phyloP scores from a whole-genome alignment of 2,113 vertebrate genomes.

The Naja naja region DNA sequence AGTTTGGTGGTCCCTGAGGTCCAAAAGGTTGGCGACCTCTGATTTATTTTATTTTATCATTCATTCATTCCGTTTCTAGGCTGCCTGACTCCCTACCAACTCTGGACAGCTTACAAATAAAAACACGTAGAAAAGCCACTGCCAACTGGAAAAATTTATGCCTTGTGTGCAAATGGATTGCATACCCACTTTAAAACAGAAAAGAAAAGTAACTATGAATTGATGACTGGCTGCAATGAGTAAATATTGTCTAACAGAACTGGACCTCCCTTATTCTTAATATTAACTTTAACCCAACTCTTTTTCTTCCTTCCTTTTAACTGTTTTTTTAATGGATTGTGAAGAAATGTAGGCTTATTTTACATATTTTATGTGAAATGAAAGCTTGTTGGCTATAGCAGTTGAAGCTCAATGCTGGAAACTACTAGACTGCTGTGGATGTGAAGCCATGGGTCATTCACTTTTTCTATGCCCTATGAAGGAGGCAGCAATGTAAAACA shows the following conservation, averaged over 20 bases:
- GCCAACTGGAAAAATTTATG: neutral
- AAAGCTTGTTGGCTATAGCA: neutral
- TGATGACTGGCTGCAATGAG: neutral
- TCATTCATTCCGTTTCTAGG: neutral
- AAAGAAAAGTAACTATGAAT: neutral
- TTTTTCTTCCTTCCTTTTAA: neutral
- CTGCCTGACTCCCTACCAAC: neutral
- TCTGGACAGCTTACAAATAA: neutral
- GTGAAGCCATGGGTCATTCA: too few relatives aligned
- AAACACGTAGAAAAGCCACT: neutral
- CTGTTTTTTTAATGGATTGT: neutral
- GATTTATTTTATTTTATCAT: neutral
- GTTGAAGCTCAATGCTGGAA: neutral
- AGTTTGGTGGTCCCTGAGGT: too few relatives aligned
- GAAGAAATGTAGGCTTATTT: neutral
- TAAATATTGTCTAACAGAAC: neutral
- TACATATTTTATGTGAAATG: neutral
- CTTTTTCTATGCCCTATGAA: too few relatives aligned
- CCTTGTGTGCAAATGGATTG: neutral
- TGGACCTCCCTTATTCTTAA: neutral
- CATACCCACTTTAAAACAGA: neutral
- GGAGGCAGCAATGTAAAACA: neutral
- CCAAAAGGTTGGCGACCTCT: too few relatives aligned
- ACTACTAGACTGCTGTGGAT: too few relatives aligned
- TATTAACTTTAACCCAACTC: neutral